phyloP scores from a whole-genome alignment of 2,888 invertebrate species.

The Eledone cirrhosa region DNA sequence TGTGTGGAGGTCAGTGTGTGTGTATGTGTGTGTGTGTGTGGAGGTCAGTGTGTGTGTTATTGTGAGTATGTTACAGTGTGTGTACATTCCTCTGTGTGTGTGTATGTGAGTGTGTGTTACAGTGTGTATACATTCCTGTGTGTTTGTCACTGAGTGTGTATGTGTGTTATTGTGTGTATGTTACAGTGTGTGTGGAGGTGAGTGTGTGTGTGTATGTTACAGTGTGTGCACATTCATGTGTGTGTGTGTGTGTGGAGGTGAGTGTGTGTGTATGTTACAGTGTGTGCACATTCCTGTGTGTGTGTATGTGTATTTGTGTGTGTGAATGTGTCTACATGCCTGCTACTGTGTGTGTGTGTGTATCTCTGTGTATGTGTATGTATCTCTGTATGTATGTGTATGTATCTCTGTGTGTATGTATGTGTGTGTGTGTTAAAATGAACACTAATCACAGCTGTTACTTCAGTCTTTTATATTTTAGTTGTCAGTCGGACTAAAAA shows the following conservation, averaged over 20 bases:
- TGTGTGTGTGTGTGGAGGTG: neutral
- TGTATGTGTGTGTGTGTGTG: neutral
- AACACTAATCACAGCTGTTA: neutral
- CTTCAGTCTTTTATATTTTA: neutral
- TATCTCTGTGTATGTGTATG: neutral
- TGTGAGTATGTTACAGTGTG: neutral
- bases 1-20: no score
- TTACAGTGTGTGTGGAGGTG: neutral
- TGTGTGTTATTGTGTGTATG: neutral
- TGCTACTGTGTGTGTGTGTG: neutral
- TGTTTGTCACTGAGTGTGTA: neutral
- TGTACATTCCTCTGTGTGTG: no score
- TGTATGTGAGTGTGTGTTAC: neutral
- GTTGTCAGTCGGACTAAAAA: no score
- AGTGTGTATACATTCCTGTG: neutral
- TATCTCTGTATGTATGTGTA: neutral
- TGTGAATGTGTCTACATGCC: no score
- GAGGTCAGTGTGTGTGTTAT: neutral
- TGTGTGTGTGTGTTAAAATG: neutral
- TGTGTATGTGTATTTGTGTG: constrained; percentile 28
- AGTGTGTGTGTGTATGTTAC: neutral
- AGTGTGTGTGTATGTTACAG: neutral
- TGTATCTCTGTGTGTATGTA: neutral
- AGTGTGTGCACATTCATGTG: neutral
- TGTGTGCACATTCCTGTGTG: neutral